Base-by-base conservation (phyloP, 2,797 vertebrate genomes). In the Ibycter americanus region DNA sequence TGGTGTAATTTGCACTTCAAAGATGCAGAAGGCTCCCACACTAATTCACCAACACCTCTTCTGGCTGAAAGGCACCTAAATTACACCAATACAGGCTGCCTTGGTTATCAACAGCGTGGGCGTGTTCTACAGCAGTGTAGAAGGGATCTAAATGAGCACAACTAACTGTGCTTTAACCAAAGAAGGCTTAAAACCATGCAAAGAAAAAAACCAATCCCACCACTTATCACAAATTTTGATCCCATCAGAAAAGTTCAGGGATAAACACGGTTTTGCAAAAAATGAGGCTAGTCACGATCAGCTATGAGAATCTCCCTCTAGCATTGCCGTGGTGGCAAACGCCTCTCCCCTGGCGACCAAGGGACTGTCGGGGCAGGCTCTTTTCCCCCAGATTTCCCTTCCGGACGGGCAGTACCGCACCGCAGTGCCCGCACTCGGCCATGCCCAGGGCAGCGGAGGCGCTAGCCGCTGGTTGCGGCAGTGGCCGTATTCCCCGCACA, bases 261-360 rank as follows among this genome's bases (percentile, higher is more conserved):
- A 19, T 12, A 49, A 42, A 36, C 8, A 18, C 0, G 18, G 14
- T 8, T 44, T 72, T 36, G 52, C 46, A 32, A 52, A 47, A 10
- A 16, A 58, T 0, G 38, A 10, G 31, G 8, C 20, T 8, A 8
- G 21, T 34, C 52, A 2, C 1, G 44, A 18, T 6, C 3, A 6
- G 17, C 56, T 12, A 6, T 5, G 6, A 49, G 47, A 49, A 10
- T 12, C 70, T 14, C 58, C 23, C n/a, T 27, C 36, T 9, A 4
- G 49, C 16, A 3, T 1, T 5, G 40, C 31, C 2, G 11, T 3
- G 18, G 34, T 7, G 61, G 36, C 46, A 26, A 26, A 36, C 3
- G 34, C 34, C 20, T 11, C 26, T 34, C 22, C 22, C 20, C 27
- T 17, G 29, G 4, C 5, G 11, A 4, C 2, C 10, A 5, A 27